Conservation (phyloP, 2,888 invertebrate genomes). For the Leptopilina syphax region DNA sequence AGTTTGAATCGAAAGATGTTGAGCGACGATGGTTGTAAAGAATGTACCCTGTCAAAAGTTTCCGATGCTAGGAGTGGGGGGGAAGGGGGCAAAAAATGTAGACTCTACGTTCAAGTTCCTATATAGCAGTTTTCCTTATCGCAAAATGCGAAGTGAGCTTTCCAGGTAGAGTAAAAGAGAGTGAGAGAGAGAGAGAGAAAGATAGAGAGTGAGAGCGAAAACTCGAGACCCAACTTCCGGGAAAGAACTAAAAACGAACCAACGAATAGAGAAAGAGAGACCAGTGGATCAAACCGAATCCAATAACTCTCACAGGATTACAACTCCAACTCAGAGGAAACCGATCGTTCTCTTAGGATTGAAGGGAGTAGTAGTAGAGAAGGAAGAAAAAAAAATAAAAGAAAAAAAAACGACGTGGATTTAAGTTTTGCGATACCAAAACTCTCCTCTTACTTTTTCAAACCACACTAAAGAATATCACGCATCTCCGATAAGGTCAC, state of each 20-base stretch:
- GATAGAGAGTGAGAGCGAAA: not conserved
- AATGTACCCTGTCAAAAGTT: slow-evolving; percentile 32
- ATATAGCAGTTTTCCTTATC: slow-evolving; percentile 25
- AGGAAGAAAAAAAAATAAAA: not conserved
- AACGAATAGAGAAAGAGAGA: slow-evolving; percentile 49
- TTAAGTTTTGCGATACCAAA: slow-evolving; percentile 24
- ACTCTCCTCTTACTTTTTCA: slow-evolving; percentile 15
- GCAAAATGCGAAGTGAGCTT: not conserved
- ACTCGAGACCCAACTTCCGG: slow-evolving; percentile 37
- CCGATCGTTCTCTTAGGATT: slow-evolving; percentile 57
- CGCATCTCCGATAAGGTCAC: not conserved
- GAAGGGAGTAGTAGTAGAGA: not conserved
- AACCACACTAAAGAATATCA: slow-evolving; percentile 15
- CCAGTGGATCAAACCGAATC: slow-evolving; percentile 72
- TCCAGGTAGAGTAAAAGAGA: not conserved
- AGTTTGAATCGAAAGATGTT: slow-evolving; percentile 6
- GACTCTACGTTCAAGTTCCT: slow-evolving; percentile 8
- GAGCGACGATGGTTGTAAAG: slow-evolving; percentile 27
- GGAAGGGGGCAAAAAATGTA: not conserved
- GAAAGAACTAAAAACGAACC: slow-evolving; percentile 39
- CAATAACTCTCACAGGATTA: slow-evolving; percentile 73
- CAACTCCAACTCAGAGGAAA: slow-evolving; percentile 62
- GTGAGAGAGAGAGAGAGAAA: no score
- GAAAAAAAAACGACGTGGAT: slow-evolving; percentile 18
- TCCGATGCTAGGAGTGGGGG: not conserved